phyloP scores from a whole-genome alignment of 2,797 vertebrate genomes.

The Lates japonicus region DNA sequence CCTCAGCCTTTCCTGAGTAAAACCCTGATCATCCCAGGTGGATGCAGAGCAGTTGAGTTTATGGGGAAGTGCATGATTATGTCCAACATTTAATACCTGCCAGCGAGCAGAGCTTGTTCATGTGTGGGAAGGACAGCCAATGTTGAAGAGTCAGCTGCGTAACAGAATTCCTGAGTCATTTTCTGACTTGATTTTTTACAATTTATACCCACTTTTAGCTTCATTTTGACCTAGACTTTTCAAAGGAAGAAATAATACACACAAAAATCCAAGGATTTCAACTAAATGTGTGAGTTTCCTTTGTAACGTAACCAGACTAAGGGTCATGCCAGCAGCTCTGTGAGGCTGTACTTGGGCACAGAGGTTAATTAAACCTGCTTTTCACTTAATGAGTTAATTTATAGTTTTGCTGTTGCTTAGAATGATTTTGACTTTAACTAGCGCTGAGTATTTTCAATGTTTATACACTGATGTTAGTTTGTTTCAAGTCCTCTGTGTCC shows the following conservation, averaged over 20 bases:
- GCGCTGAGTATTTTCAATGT: neutral
- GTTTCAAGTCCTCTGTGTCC: neutral
- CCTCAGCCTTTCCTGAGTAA: slow-evolving; percentile 28
- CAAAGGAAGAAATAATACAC: neutral
- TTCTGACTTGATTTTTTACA: neutral
- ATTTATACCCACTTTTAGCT: neutral
- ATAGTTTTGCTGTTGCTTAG: neutral
- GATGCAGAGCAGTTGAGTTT: neutral
- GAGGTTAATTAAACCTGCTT: neutral
- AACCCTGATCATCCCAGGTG: neutral
- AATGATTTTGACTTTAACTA: neutral
- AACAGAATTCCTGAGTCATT: slow-evolving; percentile 17
- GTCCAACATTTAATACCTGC: neutral
- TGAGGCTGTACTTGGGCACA: neutral
- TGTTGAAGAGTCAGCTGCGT: neutral
- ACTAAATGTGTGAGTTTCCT: neutral
- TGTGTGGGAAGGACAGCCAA: slow-evolving; percentile 1
- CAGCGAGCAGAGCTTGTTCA: slow-evolving; percentile 19
- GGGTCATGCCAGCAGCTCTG: neutral
- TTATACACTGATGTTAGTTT: neutral
- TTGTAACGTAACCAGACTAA: neutral
- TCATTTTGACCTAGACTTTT: neutral
- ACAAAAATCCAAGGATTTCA: neutral
- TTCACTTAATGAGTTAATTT: neutral
- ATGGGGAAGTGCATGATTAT: slow-evolving; percentile 32